Base-by-base conservation (phyloP, 2,113 vertebrate species). In the Oncorhynchus mykiss region DNA sequence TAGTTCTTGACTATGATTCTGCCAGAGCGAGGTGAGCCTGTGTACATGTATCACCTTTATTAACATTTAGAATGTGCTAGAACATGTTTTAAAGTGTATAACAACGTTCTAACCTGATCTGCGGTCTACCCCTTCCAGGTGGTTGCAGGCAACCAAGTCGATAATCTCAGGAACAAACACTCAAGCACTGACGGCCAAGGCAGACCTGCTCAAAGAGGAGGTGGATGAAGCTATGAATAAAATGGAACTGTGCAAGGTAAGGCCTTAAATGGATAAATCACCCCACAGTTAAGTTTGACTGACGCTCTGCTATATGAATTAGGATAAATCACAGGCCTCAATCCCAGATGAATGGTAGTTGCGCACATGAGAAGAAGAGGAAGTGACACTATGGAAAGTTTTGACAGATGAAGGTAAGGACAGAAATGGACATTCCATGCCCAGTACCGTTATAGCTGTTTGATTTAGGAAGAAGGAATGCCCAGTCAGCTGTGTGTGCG, bases 211-310 rank as follows among this genome's bases (percentile, higher is more conserved):
- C 9, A 98, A 98, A 82, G 98, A 99, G 84, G 98, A 99, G 87
- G 93, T 99, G 95, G 98, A 99, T 73, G 98, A 99, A 91, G 96
- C 98, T 85, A 96, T 95, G 84, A 99, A 98, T 86, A 99, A 99
- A 95, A 95, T 99, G 69, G 98, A 99, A 72, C 95, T 96, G 65
- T 99, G 98, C 94, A 99, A 98, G 96, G 98, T 99, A 90, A 49
- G 74, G 16, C 9, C 7, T 0, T 7, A 45, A 45, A 45, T 45
- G 8, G 9, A 45, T 45, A 45, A 45, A 45, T 11, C 39, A 45
- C 39, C 39, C 39, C 39, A 45, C 39, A 45, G 9, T 45, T 45
- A 11, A 11, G 39, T 45, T 45, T 45, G 39, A 11, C 39, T 45
- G 39, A 45, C 39, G 9, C 1, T 14, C 65, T 31, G 65, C 65